These are phyloP conservation scores for Neocloeon triangulifer DNA, from an alignment of 1,140 invertebrate genomes.

Conservation along the genomic window DNA sequence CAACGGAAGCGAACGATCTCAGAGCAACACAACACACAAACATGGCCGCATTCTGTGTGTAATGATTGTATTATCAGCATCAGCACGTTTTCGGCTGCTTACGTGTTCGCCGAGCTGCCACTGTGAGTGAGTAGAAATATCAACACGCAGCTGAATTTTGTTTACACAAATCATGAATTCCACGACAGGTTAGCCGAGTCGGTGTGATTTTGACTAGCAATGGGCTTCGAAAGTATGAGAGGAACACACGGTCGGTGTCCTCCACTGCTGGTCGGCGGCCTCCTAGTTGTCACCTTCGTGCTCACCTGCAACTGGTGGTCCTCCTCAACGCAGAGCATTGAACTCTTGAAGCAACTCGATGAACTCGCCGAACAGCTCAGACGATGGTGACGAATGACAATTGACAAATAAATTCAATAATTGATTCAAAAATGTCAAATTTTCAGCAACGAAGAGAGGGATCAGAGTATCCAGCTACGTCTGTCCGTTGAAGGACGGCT, in stretches of 20 bases:
- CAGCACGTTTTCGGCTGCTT: too few relatives aligned
- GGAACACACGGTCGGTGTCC: constrained; percentile 23
- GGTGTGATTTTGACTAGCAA: too few relatives aligned
- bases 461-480: constrained; percentile 16
- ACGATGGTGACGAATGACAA: constrained; percentile 21
- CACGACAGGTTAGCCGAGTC: too few relatives aligned
- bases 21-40: too few relatives aligned
- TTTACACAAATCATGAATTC: too few relatives aligned
- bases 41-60: too few relatives aligned
- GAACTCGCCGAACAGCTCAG: constrained; percentile 22
- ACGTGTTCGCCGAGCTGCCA: too few relatives aligned
- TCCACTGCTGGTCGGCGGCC: constrained; percentile 19
- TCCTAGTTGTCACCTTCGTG: constrained; percentile 20
- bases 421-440: constrained; percentile 3
- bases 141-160: too few relatives aligned
- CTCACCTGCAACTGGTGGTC: constrained; percentile 25
- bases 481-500: constrained; percentile 13
- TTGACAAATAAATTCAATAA: too few relatives aligned
- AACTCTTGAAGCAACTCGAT: constrained; percentile 21
- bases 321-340: constrained; percentile 21
- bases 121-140: too few relatives aligned
- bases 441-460: constrained; percentile 18
- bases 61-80: too few relatives aligned
- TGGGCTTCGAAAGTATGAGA: constrained; percentile 25
- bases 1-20: too few relatives aligned